Evolutionary conservation across 2,888 invertebrate species (phyloP), one percentile per base, ranked within the genome.

Genomic region (Hecatera dysodea): DNA sequence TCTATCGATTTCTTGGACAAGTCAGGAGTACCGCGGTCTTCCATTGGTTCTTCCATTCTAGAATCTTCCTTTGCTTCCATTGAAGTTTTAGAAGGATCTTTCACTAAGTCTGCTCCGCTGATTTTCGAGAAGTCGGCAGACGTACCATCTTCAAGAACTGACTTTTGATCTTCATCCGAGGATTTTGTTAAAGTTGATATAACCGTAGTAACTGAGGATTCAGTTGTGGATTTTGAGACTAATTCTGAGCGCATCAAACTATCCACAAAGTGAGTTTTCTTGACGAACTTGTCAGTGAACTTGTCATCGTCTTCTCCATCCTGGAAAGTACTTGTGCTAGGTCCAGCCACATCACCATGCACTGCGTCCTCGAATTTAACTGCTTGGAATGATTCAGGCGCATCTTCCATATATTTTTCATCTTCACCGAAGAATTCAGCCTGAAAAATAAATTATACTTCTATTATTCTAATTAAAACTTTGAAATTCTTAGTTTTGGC

Each of bases 81-180:
- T 5, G 95, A 95, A 2, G 94, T 93, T 88, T 95, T 95, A 42
- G 95, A 95, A 36, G 91, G 89, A 75, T 96, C 96, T 87, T 95
- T 96, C 0, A 91, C 90, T 79, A 96, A 90, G 78, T 96, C 95
- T 9, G 95, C 93, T 42, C 95, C 95, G 85, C 96, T 95, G 0
- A 96, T 93, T 88, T 95, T 95, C 0, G 96, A 95, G 72, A 95
- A 92, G 78, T 96, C 96, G 52, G 95, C 95, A 15, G 95, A 96
- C 0, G 96, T 96, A 17, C 91, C 94, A 80, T 95, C 96, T 88
- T 95, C 96, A 42, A 95, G 73, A 11, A 95, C 91, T 5, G 95
- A 96, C 78, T 95, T 96, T 67, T 92, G 95, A 63, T 95, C 94
- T 80, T 94, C 96, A 67, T 95, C 96, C 0, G 96, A 96, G 12